A percentile compares a stretch with the other conserved stretches of the same genome.
phyloP scores from a whole-genome alignment of 2,888 invertebrate species.

The Pristionchus exspectatus region DNA sequence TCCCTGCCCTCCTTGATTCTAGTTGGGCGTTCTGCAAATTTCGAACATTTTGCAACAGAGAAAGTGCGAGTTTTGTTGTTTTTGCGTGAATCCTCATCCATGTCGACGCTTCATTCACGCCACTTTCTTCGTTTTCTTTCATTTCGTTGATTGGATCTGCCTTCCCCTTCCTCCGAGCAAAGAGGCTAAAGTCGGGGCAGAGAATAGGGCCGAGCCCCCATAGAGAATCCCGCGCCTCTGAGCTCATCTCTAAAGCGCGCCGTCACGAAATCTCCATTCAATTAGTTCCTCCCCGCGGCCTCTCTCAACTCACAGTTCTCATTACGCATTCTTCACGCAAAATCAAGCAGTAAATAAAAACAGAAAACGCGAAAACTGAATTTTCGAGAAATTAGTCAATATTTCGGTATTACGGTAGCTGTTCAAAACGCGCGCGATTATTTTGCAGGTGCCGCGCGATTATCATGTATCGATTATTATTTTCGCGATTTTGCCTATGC shows the following conservation, averaged over 20 bases:
- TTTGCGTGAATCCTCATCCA: neutral
- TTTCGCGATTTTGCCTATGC: neutral
- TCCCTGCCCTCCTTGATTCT: neutral
- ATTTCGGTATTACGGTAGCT: neutral
- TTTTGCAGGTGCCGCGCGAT: neutral
- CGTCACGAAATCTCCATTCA: constrained; percentile 55
- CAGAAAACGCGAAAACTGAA: neutral
- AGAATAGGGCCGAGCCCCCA: constrained; percentile 9
- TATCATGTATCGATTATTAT: constrained; percentile 3
- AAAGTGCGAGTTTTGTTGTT: neutral
- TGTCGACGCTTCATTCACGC: neutral
- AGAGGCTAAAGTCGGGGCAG: constrained; percentile 52
- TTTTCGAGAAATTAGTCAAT: constrained; percentile 27
- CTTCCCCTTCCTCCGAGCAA: neutral
- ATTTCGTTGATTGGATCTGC: constrained; percentile 52
- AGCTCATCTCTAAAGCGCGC: constrained; percentile 50
- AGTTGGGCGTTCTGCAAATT: neutral
- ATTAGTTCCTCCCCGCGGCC: constrained; percentile 39
- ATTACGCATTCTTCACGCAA: constrained; percentile 17
- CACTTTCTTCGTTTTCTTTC: constrained; percentile 26
- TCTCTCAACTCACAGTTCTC: constrained; percentile 27
- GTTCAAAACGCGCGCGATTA: neutral
- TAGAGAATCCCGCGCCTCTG: constrained; percentile 19
- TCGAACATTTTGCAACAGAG: neutral
- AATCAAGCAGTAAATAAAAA: neutral